A percentile compares a stretch with the other conserved stretches of the same genome.
These are phyloP conservation scores for Gallirallus australis DNA, from an alignment of 2,797 vertebrate species.

Conservation along the genomic window DNA sequence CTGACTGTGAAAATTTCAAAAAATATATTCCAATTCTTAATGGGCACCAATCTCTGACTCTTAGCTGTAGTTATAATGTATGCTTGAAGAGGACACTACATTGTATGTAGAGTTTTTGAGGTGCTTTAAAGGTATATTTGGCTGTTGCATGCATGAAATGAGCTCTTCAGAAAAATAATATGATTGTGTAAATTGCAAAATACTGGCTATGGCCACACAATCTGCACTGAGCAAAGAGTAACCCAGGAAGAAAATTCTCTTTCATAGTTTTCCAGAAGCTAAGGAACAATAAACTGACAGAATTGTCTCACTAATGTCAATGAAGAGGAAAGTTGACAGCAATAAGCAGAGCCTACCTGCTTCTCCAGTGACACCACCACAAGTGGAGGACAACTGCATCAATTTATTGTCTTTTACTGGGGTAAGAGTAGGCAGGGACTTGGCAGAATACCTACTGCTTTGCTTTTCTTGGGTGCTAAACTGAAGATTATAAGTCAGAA, in stretches of 20 bases:
- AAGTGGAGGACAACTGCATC: not conserved
- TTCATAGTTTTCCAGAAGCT: not conserved
- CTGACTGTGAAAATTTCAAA: not conserved
- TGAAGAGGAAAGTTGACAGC: not conserved
- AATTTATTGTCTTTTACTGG: not conserved
- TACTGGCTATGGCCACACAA: not conserved
- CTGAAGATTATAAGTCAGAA: not conserved
- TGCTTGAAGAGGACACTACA: not conserved
- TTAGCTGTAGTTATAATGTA: not conserved
- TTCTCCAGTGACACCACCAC: not conserved
- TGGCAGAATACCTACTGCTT: not conserved
- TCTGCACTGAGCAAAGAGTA: not conserved
- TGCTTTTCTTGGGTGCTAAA: not conserved
- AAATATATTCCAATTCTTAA: not conserved
- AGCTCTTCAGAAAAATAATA: not conserved
- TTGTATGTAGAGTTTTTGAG: not conserved
- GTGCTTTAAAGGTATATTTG: slow-evolving; percentile 2
- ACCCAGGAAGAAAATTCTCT: not conserved
- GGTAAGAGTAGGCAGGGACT: not conserved
- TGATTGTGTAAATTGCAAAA: not conserved
- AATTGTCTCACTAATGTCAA: not conserved
- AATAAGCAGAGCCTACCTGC: not conserved
- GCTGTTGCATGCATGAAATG: not conserved
- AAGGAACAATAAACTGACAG: not conserved
- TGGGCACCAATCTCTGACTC: not conserved